Conservation (phyloP, 1,140 invertebrate genomes). For the Arctopsyche grandis region DNA sequence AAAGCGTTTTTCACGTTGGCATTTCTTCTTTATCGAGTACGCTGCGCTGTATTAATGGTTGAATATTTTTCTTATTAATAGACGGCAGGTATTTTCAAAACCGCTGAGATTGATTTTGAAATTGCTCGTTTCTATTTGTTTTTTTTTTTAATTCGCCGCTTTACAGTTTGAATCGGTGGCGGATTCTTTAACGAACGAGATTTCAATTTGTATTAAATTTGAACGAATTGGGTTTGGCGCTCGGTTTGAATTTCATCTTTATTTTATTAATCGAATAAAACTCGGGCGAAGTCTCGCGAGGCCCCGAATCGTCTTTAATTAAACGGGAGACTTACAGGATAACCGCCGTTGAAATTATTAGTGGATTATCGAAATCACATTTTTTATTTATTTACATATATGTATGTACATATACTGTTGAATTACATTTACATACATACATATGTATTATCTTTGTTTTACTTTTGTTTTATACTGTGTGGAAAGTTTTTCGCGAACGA, state of each 20-base stretch:
- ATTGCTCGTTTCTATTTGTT: background rate
- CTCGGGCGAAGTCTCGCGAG: background rate
- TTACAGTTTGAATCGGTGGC: background rate
- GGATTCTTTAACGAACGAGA: background rate
- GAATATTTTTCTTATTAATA: conserved; percentile 13
- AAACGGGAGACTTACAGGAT: background rate
- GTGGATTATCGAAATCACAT: background rate
- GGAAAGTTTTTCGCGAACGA: too few species aligned
- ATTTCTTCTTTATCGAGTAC: conserved; percentile 10
- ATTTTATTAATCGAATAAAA: conserved; percentile 3
- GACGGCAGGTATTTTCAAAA: background rate
- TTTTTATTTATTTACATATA: background rate
- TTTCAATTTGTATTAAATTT: background rate
- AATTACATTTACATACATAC: too few species aligned
- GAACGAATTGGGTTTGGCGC: background rate
- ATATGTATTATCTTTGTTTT: background rate
- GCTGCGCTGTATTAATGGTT: background rate
- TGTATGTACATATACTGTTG: too few species aligned
- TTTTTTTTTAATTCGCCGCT: background rate
- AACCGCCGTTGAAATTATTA: background rate
- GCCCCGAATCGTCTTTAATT: conserved; percentile 9
- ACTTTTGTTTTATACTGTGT: too few species aligned
- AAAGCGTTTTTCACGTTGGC: conserved; percentile 4
- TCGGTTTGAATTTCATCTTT: background rate
- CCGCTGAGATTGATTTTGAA: background rate